Evolutionary conservation across 2,113 vertebrate genomes (phyloP).

Genomic region (Numenius arquata): DNA sequence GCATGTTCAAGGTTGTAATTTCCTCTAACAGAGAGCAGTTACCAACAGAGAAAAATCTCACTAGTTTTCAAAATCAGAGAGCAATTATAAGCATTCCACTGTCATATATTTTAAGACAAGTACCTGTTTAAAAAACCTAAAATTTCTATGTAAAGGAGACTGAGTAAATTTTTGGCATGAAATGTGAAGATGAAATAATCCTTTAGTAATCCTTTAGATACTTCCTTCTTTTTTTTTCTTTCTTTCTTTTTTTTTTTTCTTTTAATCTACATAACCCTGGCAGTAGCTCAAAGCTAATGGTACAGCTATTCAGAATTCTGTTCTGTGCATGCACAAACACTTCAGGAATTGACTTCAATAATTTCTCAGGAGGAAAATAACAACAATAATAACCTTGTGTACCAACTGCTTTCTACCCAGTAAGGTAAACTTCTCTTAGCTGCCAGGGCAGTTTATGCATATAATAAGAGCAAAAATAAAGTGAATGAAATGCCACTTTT

Average conservation of each 20-base stretch:
- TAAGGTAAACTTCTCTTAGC: not conserved
- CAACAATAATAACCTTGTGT: not conserved
- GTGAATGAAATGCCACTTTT: not conserved
- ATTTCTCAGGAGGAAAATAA: not conserved
- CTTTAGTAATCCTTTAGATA: not conserved
- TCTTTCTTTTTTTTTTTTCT: not conserved
- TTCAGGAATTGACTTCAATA: not conserved
- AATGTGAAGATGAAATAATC: not conserved
- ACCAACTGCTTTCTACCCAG: not conserved
- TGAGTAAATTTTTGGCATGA: not conserved
- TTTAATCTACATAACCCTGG: not conserved
- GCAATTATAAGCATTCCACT: not conserved
- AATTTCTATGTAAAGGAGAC: not conserved
- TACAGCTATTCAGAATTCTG: not conserved
- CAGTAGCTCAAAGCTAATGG: not conserved
- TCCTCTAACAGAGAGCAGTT: not conserved
- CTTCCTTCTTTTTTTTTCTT: accelerated
- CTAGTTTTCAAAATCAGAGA: not conserved
- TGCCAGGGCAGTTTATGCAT: not conserved
- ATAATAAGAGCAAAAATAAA: not conserved
- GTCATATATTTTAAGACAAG: not conserved
- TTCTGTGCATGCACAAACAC: not conserved
- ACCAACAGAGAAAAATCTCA: not conserved
- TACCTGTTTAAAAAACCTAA: not conserved
- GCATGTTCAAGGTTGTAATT: not conserved